phyloP scores from a whole-genome alignment of 1,140 invertebrate genomes.

The Parasteatoda tepidariorum region DNA sequence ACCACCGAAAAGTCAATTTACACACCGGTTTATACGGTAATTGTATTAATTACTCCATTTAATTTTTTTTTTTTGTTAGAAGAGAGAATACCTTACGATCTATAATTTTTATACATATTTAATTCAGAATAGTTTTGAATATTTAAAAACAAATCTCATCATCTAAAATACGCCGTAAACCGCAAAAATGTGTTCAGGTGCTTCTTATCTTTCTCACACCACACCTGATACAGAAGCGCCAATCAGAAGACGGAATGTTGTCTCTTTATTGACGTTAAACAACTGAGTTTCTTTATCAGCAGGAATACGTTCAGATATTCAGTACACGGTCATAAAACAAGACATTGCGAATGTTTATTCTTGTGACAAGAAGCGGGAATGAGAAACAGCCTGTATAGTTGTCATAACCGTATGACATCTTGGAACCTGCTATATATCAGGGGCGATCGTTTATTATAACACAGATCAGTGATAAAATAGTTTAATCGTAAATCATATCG shows the following conservation, averaged over 20 bases:
- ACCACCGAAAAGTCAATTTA: no score
- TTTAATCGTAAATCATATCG: constrained; percentile 15
- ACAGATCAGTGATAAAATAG: neutral
- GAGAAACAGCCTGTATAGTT: constrained; percentile 43
- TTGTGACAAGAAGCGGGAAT: constrained; percentile 14
- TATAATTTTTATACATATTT: no score
- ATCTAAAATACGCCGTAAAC: no score
- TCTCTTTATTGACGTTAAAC: neutral
- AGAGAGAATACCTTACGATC: no score
- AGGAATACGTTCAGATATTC: neutral
- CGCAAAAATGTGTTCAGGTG: no score
- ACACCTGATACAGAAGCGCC: neutral
- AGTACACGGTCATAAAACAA: constrained; percentile 47
- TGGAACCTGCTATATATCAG: constrained; percentile 29
- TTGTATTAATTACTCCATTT: no score
- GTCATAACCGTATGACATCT: constrained; percentile 53
- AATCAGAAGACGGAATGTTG: neutral
- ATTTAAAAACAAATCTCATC: no score
- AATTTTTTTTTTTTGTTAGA: no score
- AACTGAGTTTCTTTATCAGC: constrained; percentile 14
- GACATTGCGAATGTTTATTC: constrained; percentile 28
- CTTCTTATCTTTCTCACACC: no score
- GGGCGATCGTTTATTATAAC: neutral
- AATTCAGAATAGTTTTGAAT: no score
- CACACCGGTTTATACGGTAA: no score